Conservation (phyloP, 2,797 vertebrate species). For the Diceros bicornis region DNA sequence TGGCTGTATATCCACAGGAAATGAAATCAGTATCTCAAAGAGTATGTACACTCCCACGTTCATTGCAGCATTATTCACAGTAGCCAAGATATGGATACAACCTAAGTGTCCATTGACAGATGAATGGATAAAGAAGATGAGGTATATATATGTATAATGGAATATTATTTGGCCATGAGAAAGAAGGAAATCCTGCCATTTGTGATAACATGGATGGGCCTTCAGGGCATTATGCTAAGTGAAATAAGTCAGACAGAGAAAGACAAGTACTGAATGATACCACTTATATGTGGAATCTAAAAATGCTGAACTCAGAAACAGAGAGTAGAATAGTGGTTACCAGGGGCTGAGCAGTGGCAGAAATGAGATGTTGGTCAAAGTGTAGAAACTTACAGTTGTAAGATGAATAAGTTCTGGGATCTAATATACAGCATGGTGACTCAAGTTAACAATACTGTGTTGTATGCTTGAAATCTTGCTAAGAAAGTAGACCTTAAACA, state of each 20-base stretch:
- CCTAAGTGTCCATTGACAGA: neutral
- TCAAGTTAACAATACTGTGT: neutral
- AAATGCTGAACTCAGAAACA: neutral
- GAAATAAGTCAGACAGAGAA: neutral
- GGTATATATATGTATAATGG: neutral
- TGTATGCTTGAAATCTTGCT: neutral
- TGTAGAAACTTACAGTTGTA: neutral
- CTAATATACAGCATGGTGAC: neutral
- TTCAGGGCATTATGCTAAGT: neutral
- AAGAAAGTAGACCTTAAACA: neutral
- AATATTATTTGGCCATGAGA: neutral
- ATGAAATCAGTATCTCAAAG: neutral
- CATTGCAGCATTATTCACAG: neutral
- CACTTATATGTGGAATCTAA: neutral
- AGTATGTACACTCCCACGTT: too few species aligned
- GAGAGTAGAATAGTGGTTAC: neutral
- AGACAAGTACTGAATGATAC: neutral
- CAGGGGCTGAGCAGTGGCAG: too few species aligned
- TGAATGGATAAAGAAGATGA: neutral
- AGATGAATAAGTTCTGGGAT: neutral
- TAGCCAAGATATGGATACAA: neutral
- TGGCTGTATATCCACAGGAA: too few species aligned
- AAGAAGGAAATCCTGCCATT: neutral
- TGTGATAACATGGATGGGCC: neutral
- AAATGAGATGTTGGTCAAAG: neutral